These are phyloP conservation scores for Galago senegalensis DNA, from an alignment of 2,797 vertebrate genomes.

Conservation along the genomic window DNA sequence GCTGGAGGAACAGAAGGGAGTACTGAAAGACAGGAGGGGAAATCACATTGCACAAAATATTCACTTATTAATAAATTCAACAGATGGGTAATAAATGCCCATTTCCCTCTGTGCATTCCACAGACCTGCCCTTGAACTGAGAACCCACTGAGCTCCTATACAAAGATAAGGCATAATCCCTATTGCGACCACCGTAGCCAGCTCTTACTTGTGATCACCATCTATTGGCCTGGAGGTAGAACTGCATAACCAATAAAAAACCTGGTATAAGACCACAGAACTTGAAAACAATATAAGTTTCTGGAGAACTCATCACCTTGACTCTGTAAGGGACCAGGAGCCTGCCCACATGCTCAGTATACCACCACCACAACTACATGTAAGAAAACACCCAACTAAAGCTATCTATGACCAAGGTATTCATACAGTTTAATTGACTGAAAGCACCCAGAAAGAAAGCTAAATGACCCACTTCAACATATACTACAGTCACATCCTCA, in stretches of 20 bases:
- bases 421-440: neutral
- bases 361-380: neutral
- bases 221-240: neutral
- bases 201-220: neutral
- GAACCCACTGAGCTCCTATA: neutral
- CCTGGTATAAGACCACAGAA: neutral
- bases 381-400: neutral
- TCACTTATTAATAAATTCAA: neutral
- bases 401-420: neutral
- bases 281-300: neutral
- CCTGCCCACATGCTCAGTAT: neutral
- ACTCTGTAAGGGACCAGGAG: neutral
- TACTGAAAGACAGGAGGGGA: neutral
- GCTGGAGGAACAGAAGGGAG: neutral
- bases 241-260: neutral
- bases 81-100: neutral
- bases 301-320: neutral
- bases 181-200: neutral
- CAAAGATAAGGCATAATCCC: neutral
- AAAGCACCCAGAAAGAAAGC: neutral
- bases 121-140: neutral
- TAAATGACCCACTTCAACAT: neutral
- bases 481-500: neutral
- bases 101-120: neutral
- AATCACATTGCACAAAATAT: neutral